A percentile compares a stretch with the other conserved stretches of the same genome.
Evolutionary conservation across 1,140 invertebrate species (phyloP).

Genomic region (Pseudobourletiella spinata): DNA sequence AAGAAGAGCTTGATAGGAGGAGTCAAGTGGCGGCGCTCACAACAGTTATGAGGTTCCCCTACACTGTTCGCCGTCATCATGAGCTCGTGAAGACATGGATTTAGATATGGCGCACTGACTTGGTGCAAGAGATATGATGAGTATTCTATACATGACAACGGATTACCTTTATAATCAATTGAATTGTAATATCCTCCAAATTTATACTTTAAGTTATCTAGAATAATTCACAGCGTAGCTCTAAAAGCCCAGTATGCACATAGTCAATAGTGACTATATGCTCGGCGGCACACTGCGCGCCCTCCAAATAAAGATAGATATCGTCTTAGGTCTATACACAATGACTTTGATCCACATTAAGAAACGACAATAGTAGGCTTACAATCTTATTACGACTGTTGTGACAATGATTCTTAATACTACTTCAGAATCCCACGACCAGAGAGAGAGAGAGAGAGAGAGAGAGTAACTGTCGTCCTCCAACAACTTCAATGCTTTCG

Average conservation of each 20-base stretch:
- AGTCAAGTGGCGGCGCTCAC: background rate
- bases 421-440: too few species aligned
- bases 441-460: too few species aligned
- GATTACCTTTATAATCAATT: background rate
- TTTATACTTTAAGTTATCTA: background rate
- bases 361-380: too few species aligned
- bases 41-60: background rate
- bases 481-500: too few species aligned
- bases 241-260: background rate
- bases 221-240: background rate
- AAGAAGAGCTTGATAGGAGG: background rate
- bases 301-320: background rate
- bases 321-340: too few species aligned
- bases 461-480: too few species aligned
- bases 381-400: too few species aligned
- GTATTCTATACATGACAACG: background rate
- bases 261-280: background rate
- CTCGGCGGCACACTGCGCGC: background rate
- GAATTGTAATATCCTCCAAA: background rate
- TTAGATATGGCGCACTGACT: conserved; percentile 4
- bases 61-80: background rate
- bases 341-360: too few species aligned
- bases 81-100: conserved; percentile 8
- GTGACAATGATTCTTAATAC: too few species aligned
- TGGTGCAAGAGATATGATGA: background rate